phyloP scores from a whole-genome alignment of 2,797 vertebrate genomes.

The Artibeus jamaicensis region DNA sequence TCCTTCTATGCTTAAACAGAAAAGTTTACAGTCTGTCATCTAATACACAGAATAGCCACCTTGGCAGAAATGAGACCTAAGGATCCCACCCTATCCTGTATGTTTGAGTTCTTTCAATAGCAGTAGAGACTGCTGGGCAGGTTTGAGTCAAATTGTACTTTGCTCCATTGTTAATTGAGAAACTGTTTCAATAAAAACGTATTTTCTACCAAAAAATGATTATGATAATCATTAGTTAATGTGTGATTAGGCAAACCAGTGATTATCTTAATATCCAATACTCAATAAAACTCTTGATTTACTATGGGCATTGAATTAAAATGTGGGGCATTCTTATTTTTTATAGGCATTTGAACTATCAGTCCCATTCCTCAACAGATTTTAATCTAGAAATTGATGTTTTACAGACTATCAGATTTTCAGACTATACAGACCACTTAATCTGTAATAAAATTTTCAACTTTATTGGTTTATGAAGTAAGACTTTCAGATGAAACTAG shows the following conservation, averaged over 20 bases:
- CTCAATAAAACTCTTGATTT: neutral
- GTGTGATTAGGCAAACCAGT: neutral
- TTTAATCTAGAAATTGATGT: constrained; percentile 19
- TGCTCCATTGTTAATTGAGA: constrained; percentile 74
- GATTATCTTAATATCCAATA: neutral
- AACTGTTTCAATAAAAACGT: constrained; percentile 80
- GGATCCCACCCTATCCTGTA: neutral
- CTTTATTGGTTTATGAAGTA: neutral
- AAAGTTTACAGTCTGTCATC: neutral
- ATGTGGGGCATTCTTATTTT: neutral
- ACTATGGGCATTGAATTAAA: neutral
- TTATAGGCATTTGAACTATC: neutral
- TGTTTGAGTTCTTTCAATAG: constrained; percentile 68
- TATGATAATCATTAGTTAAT: neutral
- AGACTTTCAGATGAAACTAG: neutral
- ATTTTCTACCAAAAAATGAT: constrained; percentile 69
- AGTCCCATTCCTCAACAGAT: neutral
- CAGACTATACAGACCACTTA: neutral
- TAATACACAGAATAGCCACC: constrained; percentile 29
- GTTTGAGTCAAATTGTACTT: constrained; percentile 69
- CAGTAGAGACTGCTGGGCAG: constrained; percentile 65
- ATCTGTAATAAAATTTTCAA: neutral
- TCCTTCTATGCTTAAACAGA: neutral
- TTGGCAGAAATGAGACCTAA: constrained; percentile 61
- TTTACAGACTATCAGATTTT: constrained; percentile 12